A percentile compares a stretch with the other conserved stretches of the same genome.
These are phyloP conservation scores for Ancistrus triradiatus DNA, from an alignment of 2,113 vertebrate genomes.

Conservation along the genomic window DNA sequence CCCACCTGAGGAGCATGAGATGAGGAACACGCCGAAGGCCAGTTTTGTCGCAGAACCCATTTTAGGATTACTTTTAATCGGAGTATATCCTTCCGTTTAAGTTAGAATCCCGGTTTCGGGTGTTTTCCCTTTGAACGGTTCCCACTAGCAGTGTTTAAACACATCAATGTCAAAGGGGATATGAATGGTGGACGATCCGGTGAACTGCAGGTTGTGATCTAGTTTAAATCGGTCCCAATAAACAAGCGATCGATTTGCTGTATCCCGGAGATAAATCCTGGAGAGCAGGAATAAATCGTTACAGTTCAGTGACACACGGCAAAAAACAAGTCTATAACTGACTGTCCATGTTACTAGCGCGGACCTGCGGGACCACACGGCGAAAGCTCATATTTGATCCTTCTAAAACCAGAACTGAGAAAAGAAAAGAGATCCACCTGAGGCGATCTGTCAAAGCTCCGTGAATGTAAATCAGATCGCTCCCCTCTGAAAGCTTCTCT, in stretches of 20 bases:
- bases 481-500: constrained; percentile 8
- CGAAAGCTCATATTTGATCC: neutral
- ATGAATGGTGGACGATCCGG: neutral
- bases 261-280: neutral
- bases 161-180: constrained; percentile 26
- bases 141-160: constrained; percentile 8
- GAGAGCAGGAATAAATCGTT: neutral
- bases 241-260: neutral
- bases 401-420: neutral
- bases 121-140: neutral
- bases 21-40: constrained; percentile 90
- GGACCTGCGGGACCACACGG: too few species aligned
- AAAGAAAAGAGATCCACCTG: constrained; percentile 5
- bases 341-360: too few species aligned
- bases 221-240: neutral
- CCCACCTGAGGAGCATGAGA: constrained; percentile 95
- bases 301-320: neutral
- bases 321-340: neutral
- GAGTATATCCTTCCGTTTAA: constrained; percentile 2
- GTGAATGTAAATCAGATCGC: neutral
- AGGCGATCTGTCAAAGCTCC: constrained; percentile 6
- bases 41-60: constrained; percentile 93
- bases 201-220: neutral
- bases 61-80: constrained; percentile 44
- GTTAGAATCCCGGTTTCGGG: constrained; percentile 28